Base-by-base conservation (phyloP, 2,888 invertebrate species). In the Papilio protenor region DNA sequence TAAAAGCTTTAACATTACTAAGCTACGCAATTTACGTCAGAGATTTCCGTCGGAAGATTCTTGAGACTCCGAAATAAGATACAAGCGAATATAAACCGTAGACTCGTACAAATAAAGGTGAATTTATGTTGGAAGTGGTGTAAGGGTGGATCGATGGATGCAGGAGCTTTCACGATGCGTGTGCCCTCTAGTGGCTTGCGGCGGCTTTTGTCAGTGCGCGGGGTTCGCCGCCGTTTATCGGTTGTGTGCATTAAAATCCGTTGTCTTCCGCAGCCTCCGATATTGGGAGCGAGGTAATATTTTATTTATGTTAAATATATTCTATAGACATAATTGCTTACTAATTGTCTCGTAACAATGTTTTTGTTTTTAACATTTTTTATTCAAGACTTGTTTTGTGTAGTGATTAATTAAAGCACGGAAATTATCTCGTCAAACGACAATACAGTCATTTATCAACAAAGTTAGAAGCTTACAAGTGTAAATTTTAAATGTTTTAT, bases 71-170 rank as follows among this genome's bases (percentile, higher is more conserved):
- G 71, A 49, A 74, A 69, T 74, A 33, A 40, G 76, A 59, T 73
- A 73, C 70, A 77, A 21, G 61, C 66, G 77, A 87, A 85, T 87
- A 79, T 86, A 84, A 83, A 80, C 85, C 82, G 81, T 92, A 85
- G 81, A 49, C n/a, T 70, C 64, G 12, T 81, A 33, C 79, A 72
- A 79, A 81, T 87, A 87, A 85, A 83, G 83, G 80, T 72, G 79
- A 80, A 64, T 70, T 69, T 79, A 77, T 80, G 81, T 77, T 78
- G 77, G 79, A 82, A 81, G 80, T 80, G 77, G 79, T 79, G 79
- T 84, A 83, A 87, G 90, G 90, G 90, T 89, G 91, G 93, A 93
- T 93, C 93, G 93, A 94, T 94, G 91, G 81, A 82, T 80, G 85
- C 82, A 87, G 86, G 87, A 82, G 85, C 84, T 80, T 79, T 83